Percentiles rank a stretch among this genome's conserved stretches.
Evolutionary conservation across 2,113 vertebrate genomes (phyloP).

Genomic region (Mesoclemmys tuberculata): DNA sequence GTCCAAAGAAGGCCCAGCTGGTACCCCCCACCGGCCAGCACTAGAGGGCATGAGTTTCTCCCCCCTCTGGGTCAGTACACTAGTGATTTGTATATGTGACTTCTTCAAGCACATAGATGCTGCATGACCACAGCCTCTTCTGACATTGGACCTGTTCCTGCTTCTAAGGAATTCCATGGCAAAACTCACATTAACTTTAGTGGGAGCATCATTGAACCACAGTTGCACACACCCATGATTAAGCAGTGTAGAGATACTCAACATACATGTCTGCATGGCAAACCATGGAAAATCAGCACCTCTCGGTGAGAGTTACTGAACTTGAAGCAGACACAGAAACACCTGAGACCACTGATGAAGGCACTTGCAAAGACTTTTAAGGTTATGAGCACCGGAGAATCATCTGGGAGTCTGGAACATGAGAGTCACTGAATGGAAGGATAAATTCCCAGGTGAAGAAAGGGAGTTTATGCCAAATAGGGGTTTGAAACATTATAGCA

Average conservation of each 20-base stretch:
- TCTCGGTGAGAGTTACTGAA: neutral
- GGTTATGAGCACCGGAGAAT: neutral
- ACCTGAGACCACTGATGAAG: rapidly evolving
- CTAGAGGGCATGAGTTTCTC: too few species aligned
- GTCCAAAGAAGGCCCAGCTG: too few species aligned
- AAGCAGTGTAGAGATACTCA: neutral
- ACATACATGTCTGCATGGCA: rapidly evolving
- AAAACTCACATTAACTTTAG: neutral
- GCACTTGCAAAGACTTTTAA: neutral
- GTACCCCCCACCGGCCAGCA: too few species aligned
- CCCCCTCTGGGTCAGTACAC: too few species aligned
- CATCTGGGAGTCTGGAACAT: neutral
- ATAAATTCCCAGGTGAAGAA: neutral
- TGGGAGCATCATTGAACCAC: too few species aligned
- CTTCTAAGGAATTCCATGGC: neutral
- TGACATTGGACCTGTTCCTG: neutral
- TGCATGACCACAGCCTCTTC: too few species aligned
- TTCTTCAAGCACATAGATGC: too few species aligned
- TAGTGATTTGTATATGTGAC: too few species aligned
- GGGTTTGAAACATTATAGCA: neutral
- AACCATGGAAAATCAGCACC: rapidly evolving
- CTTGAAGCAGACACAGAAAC: rapidly evolving
- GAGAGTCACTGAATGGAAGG: rapidly evolving
- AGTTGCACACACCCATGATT: neutral
- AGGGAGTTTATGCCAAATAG: neutral